These are phyloP conservation scores for Bovichtus variegatus DNA, from an alignment of 2,797 vertebrate species.

Conservation along the genomic window DNA sequence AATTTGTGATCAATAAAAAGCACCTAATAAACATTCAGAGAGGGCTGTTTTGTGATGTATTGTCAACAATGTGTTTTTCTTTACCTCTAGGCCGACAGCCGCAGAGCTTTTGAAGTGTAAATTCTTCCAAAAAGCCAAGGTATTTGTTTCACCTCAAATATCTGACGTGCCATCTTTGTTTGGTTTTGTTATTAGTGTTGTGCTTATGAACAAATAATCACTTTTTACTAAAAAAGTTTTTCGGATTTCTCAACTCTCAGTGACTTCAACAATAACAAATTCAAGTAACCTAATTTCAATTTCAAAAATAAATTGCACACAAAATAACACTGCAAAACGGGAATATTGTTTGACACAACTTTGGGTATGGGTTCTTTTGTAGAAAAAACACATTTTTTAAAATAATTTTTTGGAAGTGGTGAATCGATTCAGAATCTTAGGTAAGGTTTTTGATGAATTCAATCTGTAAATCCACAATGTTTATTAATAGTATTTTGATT, in stretches of 20 bases:
- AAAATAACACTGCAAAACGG: no score
- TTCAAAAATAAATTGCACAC: no score
- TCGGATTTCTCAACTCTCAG: no score
- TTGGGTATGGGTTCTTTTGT: no score
- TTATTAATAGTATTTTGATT: constrained; percentile 9
- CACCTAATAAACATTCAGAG: constrained; percentile 30
- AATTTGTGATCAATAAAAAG: constrained; percentile 30
- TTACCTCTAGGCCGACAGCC: constrained; percentile 93
- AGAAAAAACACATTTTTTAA: no score
- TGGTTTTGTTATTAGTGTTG: constrained; percentile 22
- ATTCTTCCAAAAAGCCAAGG: constrained; percentile 99
- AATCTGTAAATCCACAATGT: background rate
- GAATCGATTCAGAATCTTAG: no score
- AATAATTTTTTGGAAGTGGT: no score
- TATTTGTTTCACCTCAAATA: constrained; percentile 81
- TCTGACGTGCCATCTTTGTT: constrained; percentile 23
- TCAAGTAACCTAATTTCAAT: no score
- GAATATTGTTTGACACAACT: no score
- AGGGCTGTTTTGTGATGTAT: constrained; percentile 19
- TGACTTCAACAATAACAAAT: no score
- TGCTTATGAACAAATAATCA: no score
- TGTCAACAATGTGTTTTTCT: constrained; percentile 25
- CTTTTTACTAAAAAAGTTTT: no score
- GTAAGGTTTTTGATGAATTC: background rate
- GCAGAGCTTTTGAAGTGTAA: constrained; percentile 99